Evolutionary conservation across 2,797 vertebrate species (phyloP).

Genomic region (Remorina albescens): DNA sequence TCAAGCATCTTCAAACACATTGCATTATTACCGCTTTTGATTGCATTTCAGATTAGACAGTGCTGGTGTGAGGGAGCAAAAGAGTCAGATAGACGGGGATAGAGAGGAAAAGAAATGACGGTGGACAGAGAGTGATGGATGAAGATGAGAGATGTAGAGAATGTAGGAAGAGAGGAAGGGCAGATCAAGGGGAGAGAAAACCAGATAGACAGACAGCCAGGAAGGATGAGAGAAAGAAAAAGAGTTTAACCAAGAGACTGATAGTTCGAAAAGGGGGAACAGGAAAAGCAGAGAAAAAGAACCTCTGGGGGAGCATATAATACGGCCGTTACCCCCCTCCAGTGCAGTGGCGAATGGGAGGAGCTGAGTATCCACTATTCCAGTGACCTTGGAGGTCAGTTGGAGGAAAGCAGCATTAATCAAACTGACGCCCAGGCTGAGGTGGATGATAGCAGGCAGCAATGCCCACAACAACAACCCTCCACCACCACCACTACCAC

Average conservation of each 20-base stretch:
- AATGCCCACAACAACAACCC: slow-evolving; percentile 58
- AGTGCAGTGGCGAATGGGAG: slow-evolving; percentile 55
- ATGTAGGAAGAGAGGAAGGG: slow-evolving; percentile 50
- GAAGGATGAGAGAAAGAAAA: slow-evolving; percentile 30
- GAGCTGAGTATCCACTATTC: slow-evolving; percentile 78
- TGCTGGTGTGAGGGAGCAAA: slow-evolving; percentile 50
- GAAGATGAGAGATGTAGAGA: slow-evolving; percentile 39
- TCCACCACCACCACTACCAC: no score
- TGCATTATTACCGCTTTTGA: slow-evolving; percentile 74
- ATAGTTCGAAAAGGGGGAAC: slow-evolving; percentile 37
- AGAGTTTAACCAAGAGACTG: slow-evolving; percentile 48
- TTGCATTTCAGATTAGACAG: slow-evolving; percentile 82
- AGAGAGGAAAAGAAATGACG: slow-evolving; percentile 36
- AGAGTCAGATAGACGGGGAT: slow-evolving; percentile 38
- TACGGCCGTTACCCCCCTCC: slow-evolving; percentile 70
- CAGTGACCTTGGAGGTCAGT: slow-evolving; percentile 81
- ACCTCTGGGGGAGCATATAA: slow-evolving; percentile 77
- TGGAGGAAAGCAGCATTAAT: slow-evolving; percentile 84
- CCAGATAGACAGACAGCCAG: slow-evolving; percentile 41
- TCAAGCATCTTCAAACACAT: slow-evolving; percentile 65
- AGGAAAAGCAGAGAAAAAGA: slow-evolving; percentile 50
- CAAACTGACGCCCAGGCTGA: slow-evolving; percentile 76
- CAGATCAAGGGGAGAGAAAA: slow-evolving; percentile 61
- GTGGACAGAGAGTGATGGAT: slow-evolving; percentile 52
- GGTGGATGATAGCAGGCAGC: slow-evolving; percentile 76